These are phyloP conservation scores for Neuroscelio doddi DNA, from an alignment of 2,888 invertebrate species.

Conservation along the genomic window DNA sequence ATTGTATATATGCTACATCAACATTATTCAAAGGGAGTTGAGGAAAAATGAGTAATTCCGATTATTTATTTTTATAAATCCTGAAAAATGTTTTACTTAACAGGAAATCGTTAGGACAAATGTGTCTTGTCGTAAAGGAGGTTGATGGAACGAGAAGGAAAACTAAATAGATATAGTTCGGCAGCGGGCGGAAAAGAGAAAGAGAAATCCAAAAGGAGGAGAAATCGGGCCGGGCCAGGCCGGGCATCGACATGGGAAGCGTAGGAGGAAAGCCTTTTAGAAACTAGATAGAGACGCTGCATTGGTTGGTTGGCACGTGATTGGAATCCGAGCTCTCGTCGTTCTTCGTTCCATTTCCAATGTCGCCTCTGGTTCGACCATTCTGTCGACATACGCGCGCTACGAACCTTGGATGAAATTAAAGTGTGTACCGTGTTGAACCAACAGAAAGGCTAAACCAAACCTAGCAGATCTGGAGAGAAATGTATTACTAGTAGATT, in stretches of 20 bases:
- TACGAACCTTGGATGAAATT: slow-evolving; percentile 34
- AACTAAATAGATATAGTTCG: not conserved
- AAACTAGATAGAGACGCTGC: slow-evolving; percentile 58
- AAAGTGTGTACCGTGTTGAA: slow-evolving; percentile 30
- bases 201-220: slow-evolving; percentile 10
- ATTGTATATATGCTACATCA: too few species aligned
- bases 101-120: slow-evolving; percentile 8
- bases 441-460: slow-evolving; percentile 33
- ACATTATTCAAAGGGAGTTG: too few species aligned
- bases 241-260: slow-evolving; percentile 5
- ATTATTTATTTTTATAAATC: too few species aligned
- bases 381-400: slow-evolving; percentile 24
- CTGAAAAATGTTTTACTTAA: slow-evolving; percentile 38
- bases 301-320: slow-evolving; percentile 64
- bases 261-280: slow-evolving; percentile 40
- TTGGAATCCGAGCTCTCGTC: slow-evolving; percentile 52
- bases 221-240: not conserved
- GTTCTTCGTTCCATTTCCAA: slow-evolving; percentile 24
- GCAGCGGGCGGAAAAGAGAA: not conserved
- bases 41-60: too few species aligned
- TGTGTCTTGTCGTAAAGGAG: not conserved
- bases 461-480: slow-evolving; percentile 30
- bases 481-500: slow-evolving; percentile 19
- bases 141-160: slow-evolving; percentile 14
- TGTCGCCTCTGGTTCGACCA: slow-evolving; percentile 17